Evolutionary conservation across 2,113 vertebrate species (phyloP), one percentile per base, ranked within the genome.

Genomic region (Sturnus vulgaris): DNA sequence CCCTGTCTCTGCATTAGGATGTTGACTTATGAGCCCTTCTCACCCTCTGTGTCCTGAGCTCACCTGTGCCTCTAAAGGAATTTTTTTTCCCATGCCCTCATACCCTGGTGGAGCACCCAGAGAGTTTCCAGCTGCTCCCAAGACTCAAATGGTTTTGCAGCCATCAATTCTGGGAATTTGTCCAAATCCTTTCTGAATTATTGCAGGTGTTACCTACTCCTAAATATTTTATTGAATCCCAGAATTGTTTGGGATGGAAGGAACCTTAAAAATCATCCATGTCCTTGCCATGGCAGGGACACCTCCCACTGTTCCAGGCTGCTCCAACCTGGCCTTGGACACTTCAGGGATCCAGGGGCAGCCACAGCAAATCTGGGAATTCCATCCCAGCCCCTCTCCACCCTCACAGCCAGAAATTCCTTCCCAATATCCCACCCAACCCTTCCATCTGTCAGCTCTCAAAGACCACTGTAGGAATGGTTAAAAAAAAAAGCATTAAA

Each of bases 191-290:
- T 33, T 5, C 10, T 23, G 2, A n/a, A 9, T 23, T 31, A 21
- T 1, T 52, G 23, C 20, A 33, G 49, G 12, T 56, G 5, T n/a
- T 55, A 1, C 1, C 1, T 40, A 2, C 6, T 49, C 16, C 7
- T 50, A 0, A 19, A 2, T 77, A 5, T 20, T 59, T 71, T 30
- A 42, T 12, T 14, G n/a, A 75, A 30, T 68, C 19, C 4, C 25
- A 33, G 24, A 53, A 35, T 68, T 13, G 16, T 53, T 82, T 75
- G 61, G 61, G n/a, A 4, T 60, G 61, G n/a, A 53, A 60, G 3
- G 3, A 19, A n/a, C 8, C 3, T 52, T 30, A 18, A 39, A 66
- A 12, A 3, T 2, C 9, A 35, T 2, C 30, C 18, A 10, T 37
- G 37, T 18, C 33, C 13, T 12, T 28, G 46, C 33, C 47, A 16